A percentile compares a stretch with the other conserved stretches of the same genome.
These are phyloP conservation scores for Pantherophis guttatus DNA, from an alignment of 2,113 vertebrate species.

Conservation along the genomic window DNA sequence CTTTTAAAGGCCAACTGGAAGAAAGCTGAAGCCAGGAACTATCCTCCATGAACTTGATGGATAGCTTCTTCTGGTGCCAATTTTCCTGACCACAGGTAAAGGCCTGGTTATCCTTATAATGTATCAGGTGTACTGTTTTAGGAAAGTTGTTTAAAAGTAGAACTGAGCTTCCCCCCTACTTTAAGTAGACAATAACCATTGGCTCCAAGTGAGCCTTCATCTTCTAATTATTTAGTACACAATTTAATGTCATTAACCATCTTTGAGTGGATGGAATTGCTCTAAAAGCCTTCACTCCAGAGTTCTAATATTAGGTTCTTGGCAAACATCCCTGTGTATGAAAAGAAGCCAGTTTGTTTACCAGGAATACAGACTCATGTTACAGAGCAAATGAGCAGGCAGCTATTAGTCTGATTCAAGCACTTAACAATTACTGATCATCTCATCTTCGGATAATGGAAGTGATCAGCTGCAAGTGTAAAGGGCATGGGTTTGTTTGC, in stretches of 20 bases:
- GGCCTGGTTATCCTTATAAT: constrained; percentile 48
- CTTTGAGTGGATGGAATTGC: constrained; percentile 65
- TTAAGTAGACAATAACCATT: constrained; percentile 67
- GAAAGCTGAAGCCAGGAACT: constrained; percentile 37
- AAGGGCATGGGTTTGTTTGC: constrained; percentile 59
- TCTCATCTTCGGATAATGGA: constrained; percentile 74
- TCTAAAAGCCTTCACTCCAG: constrained; percentile 72
- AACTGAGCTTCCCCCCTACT: constrained; percentile 53
- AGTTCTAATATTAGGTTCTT: constrained; percentile 70
- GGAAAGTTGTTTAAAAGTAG: constrained; percentile 61
- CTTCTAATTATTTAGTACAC: constrained; percentile 66
- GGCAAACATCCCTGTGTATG: constrained; percentile 71
- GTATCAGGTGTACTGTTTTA: constrained; percentile 58
- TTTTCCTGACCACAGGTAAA: constrained; percentile 56
- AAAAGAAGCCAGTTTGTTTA: constrained; percentile 77
- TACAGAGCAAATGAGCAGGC: constrained; percentile 73
- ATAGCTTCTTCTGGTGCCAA: background rate
- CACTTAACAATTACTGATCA: constrained; percentile 78
- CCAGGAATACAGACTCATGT: constrained; percentile 78
- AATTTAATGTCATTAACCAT: constrained; percentile 72
- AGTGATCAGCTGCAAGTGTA: constrained; percentile 70
- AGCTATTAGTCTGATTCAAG: constrained; percentile 81
- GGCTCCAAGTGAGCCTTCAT: constrained; percentile 60
- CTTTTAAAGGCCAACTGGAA: constrained; percentile 11
- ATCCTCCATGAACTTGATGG: constrained; percentile 38